Base-by-base conservation (phyloP, 2,888 invertebrate species). In the Tiliacea aurago region DNA sequence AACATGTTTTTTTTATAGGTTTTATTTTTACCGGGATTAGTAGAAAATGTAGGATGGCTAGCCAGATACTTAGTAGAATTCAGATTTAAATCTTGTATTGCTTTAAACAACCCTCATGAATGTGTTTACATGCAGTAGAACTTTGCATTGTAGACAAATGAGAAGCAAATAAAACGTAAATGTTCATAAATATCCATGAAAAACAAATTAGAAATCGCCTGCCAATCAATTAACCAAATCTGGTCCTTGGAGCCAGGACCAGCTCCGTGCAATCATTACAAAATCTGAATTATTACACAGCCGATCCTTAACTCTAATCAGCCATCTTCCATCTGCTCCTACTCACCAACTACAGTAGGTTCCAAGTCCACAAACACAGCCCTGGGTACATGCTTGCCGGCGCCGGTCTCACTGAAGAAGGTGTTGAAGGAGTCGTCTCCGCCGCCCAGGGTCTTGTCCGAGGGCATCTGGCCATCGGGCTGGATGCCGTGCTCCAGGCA, bases 291-390 rank as follows among this genome's bases (percentile, higher is more conserved):
- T 13, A 37, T 37, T 2, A 65, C 15, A 18, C 45, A 41, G 65
- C 7, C 20, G 7, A n/a, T 61, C 13, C 13, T 59, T 37, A n/a
- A 20, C 23, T 23, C n/a, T n/a, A n/a, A 3, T 7, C 11, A 28
- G 3, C 28, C 28, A 7, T 15, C 4, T 49, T 20, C 33, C 4
- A 55, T n/a, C 10, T 51, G 4, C 10, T 7, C 20, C 10, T 15
- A 85, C 95, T 96, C 91, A 98, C 98, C 98, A 72, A 99, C 98
- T 53, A 99, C 99, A 84, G 99, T 99, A 73, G 99, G 99, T 92
- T 99, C 99, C 88, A 99, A 96, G 91, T 99, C 99, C 11, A 99
- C 98, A 90, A 99, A 98, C 55, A 99, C 98, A 0, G 98, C 98
- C 70, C 99, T 96, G 0, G 99, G 99, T 43, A 99, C 99, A 90